phyloP scores from a whole-genome alignment of 2,113 vertebrate species.

The Albula goreensis region DNA sequence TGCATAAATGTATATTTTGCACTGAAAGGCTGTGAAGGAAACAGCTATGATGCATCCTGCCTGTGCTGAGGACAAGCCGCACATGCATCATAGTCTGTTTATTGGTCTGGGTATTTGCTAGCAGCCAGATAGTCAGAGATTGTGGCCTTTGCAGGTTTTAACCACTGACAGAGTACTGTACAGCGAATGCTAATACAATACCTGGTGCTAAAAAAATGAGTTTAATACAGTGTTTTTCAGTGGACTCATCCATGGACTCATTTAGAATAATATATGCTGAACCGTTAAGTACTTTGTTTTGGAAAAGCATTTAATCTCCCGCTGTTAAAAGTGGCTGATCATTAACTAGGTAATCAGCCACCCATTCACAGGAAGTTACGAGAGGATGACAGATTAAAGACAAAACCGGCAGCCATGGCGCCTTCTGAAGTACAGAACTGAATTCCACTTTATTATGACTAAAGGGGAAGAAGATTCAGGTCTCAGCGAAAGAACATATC shows the following conservation, averaged over 20 bases:
- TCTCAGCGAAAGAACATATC: not conserved
- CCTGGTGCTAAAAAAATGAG: not conserved
- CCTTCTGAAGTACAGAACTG: not conserved
- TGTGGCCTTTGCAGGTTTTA: not conserved
- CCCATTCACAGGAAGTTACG: not conserved
- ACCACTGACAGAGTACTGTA: not conserved
- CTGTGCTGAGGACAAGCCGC: not conserved
- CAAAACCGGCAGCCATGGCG: not conserved
- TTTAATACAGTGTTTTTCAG: too few species aligned
- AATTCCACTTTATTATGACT: not conserved
- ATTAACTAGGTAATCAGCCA: not conserved
- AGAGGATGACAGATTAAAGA: not conserved
- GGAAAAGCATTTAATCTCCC: not conserved
- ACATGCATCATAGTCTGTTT: not conserved
- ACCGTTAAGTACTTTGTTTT: not conserved
- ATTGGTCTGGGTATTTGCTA: not conserved
- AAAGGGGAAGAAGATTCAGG: not conserved
- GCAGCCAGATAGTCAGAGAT: not conserved
- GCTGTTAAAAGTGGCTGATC: not conserved
- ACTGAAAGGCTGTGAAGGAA: not conserved
- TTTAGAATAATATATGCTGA: not conserved
- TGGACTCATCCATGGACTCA: not conserved
- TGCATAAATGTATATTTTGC: not conserved
- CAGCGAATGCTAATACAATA: not conserved
- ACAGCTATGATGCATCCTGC: not conserved